Percentiles rank a stretch among this genome's conserved stretches.
Evolutionary conservation across 2,888 invertebrate species (phyloP).

Genomic region (Acrobasis consociella): DNA sequence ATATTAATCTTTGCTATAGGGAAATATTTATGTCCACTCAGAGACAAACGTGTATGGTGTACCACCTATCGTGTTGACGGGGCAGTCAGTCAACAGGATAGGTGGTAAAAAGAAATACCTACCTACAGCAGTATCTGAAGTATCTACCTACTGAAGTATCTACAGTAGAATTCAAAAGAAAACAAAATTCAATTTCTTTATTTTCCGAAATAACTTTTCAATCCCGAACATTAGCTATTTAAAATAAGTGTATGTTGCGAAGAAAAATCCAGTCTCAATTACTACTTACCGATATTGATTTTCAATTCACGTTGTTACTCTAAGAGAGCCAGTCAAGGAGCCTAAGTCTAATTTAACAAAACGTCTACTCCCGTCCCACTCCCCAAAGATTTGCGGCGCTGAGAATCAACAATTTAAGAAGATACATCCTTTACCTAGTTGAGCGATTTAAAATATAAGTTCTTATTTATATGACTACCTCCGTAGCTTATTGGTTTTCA

Average conservation of each 20-base stretch:
- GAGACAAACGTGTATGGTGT: no score
- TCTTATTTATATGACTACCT: neutral
- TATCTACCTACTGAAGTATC: no score
- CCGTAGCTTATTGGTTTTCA: no score
- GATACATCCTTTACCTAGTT: neutral
- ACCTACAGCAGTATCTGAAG: no score
- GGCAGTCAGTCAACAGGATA: no score
- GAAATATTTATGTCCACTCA: no score
- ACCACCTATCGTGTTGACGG: no score
- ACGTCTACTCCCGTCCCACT: constrained; percentile 13
- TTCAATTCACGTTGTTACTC: constrained; percentile 5
- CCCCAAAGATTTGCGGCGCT: constrained; percentile 11
- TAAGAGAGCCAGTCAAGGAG: neutral
- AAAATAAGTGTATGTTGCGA: neutral
- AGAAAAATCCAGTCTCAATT: constrained; percentile 3
- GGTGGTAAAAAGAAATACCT: no score
- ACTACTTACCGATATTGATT: constrained; percentile 11
- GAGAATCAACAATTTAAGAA: constrained; percentile 19
- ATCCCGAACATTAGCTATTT: neutral
- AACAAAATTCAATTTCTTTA: neutral
- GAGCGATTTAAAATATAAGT: neutral
- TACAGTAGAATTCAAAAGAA: neutral
- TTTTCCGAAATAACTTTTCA: neutral
- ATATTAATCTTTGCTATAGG: no score
- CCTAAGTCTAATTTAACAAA: constrained; percentile 16